These are phyloP conservation scores for Ormyrus rosae DNA, from an alignment of 2,888 invertebrate genomes.

Conservation along the genomic window DNA sequence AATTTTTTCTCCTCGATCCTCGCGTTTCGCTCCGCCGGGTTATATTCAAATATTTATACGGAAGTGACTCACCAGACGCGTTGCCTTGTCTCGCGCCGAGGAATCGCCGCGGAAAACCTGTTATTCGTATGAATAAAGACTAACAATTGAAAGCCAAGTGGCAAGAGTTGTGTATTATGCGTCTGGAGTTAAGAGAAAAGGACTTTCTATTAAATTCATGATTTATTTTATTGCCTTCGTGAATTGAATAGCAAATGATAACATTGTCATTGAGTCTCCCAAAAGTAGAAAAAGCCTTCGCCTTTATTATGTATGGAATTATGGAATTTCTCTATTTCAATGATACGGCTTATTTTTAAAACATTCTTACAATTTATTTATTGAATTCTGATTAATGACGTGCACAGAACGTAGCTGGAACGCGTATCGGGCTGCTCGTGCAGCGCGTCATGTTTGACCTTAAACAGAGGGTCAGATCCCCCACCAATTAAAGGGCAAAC, in stretches of 20 bases:
- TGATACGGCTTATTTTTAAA: too few species aligned
- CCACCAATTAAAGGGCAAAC: conserved; percentile 55
- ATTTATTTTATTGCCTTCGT: conserved; percentile 46
- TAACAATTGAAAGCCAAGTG: conserved; percentile 30
- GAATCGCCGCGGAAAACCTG: conserved; percentile 45
- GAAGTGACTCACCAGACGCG: conserved; percentile 49
- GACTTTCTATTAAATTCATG: conserved; percentile 46
- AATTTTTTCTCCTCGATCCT: conserved; percentile 17
- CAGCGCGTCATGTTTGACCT: conserved; percentile 53
- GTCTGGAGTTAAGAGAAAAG: conserved; percentile 3
- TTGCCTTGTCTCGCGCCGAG: conserved; percentile 1
- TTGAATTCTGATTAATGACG: too few species aligned
- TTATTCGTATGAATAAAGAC: conserved; percentile 41
- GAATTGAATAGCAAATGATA: conserved; percentile 27
- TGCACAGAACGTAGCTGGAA: background rate
- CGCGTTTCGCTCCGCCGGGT: conserved; percentile 6
- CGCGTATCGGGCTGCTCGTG: conserved; percentile 16
- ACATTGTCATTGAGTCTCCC: conserved; percentile 8
- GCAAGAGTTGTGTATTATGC: conserved; percentile 10
- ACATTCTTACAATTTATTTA: too few species aligned
- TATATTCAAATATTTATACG: conserved; percentile 54
- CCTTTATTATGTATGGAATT: too few species aligned
- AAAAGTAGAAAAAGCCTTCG: too few species aligned
- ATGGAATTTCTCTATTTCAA: too few species aligned
- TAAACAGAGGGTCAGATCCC: conserved; percentile 54